A percentile compares a stretch with the other conserved stretches of the same genome.
These are phyloP conservation scores for Beris morrisii DNA, from an alignment of 2,888 invertebrate genomes.

Conservation along the genomic window DNA sequence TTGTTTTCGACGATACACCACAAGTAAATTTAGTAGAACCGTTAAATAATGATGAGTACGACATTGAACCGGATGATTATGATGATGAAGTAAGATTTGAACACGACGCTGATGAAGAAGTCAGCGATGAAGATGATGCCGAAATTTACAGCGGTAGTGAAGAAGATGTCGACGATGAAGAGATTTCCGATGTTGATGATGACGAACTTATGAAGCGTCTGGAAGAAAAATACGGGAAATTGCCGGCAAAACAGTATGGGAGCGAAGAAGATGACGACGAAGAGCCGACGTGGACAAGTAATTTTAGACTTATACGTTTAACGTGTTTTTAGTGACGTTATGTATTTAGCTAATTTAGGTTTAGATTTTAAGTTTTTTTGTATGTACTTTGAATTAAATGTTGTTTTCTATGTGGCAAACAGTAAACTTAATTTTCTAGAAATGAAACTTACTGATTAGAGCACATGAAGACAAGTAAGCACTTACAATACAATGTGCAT, in stretches of 20 bases:
- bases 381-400: background rate
- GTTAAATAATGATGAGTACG: conserved; percentile 37
- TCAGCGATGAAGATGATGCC: conserved; percentile 50
- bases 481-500: no score
- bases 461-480: no score
- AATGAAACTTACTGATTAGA: no score
- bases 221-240: conserved; percentile 73
- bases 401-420: no score
- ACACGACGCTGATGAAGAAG: conserved; percentile 53
- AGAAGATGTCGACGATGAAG: conserved; percentile 59
- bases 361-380: background rate
- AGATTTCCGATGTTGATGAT: conserved; percentile 69
- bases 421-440: no score
- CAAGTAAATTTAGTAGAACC: background rate
- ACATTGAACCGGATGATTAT: conserved; percentile 45
- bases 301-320: conserved; percentile 22
- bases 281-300: conserved; percentile 57
- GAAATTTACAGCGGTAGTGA: conserved; percentile 38
- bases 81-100: conserved; percentile 50
- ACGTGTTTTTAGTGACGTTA: no score
- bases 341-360: background rate
- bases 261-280: conserved; percentile 57
- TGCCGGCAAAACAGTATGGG: conserved; percentile 59
- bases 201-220: conserved; percentile 68
- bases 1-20: conserved; percentile 1